These are phyloP conservation scores for Lamproptera curius DNA, from an alignment of 2,888 invertebrate genomes.

Conservation along the genomic window DNA sequence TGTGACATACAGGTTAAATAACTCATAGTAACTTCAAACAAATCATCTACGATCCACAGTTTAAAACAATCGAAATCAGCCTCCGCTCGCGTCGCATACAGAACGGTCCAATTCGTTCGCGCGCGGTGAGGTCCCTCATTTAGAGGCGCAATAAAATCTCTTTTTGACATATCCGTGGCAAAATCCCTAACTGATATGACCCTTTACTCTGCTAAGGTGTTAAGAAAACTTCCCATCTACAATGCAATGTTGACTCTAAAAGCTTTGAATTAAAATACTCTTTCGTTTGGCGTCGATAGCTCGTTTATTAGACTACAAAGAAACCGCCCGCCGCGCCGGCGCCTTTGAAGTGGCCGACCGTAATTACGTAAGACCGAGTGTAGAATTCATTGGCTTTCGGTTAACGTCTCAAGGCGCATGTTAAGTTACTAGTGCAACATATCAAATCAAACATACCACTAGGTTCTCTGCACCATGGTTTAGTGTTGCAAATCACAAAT, in stretches of 20 bases:
- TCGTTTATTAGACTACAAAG: constrained; percentile 74
- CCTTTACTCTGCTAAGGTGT: constrained; percentile 71
- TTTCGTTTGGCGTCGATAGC: constrained; percentile 28
- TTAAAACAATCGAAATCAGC: constrained; percentile 39
- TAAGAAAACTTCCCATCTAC: constrained; percentile 47
- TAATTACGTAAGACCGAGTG: constrained; percentile 50
- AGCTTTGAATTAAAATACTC: background rate
- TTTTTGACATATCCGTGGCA: constrained; percentile 79
- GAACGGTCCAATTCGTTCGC: constrained; percentile 59
- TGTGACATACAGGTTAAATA: no score
- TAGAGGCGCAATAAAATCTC: constrained; percentile 73
- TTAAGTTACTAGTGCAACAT: constrained; percentile 12
- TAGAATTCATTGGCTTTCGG: constrained; percentile 21
- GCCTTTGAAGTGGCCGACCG: constrained; percentile 65
- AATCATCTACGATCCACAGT: constrained; percentile 22
- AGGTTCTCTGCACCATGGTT: background rate
- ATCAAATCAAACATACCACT: constrained; percentile 15
- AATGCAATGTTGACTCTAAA: constrained; percentile 31
- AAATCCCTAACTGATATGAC: constrained; percentile 76
- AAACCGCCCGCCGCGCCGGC: constrained; percentile 62
- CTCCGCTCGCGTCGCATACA: constrained; percentile 39
- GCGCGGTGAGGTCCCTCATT: constrained; percentile 69
- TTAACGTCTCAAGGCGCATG: constrained; percentile 16
- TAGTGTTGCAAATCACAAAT: constrained; percentile 2
- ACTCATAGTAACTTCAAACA: no score